Base-by-base conservation (phyloP, 1,140 invertebrate species). In the Drosophila tropicalis region DNA sequence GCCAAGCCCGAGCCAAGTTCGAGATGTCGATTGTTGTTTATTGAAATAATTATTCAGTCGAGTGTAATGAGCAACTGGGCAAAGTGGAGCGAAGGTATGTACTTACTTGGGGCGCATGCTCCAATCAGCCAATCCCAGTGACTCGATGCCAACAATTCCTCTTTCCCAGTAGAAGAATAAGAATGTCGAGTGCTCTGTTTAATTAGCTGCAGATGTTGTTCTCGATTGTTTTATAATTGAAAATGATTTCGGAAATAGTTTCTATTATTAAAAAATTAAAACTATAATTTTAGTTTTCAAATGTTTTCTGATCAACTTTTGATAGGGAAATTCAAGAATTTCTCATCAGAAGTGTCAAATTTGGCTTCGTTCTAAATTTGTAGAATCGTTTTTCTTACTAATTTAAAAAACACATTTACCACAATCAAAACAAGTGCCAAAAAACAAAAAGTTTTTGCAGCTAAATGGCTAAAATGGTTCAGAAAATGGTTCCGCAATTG, bases 21-120 rank as follows among this genome's bases (percentile, higher is more conserved):
- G 61, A 71, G 70, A 72, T 66, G 70, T 70, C 79, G 69, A 57
- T 63, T 79, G 76, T 83, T 87, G 83, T 86, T 86, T 86, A 86
- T 86, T 87, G 83, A 89, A 86, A 86, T 89, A 83, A 89, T 86
- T 86, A 86, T 83, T 79, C 72, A 80, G 73, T 67, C 83, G 72
- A 87, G 84, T 89, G 84, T 87, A 87, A 87, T 87, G 84, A 83
- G 84, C 76, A 87, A 89, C 83, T 89, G 84, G 76, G 65, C 83
- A 67, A 80, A 87, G 83, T 89, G 83, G 69, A 74, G 66, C 29
- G n/a, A 39, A 57, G 41, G 51, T 79, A 62, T 13, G 25, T 44
- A 3, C 19, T 40, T 40, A 7, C 22, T 57, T 29, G 32, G 51
- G 32, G 51, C 69, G 39, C 68, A 67, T 22, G 40, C 60, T 29